Evolutionary conservation across 1,140 invertebrate species (phyloP).

Genomic region (Lerema accius): DNA sequence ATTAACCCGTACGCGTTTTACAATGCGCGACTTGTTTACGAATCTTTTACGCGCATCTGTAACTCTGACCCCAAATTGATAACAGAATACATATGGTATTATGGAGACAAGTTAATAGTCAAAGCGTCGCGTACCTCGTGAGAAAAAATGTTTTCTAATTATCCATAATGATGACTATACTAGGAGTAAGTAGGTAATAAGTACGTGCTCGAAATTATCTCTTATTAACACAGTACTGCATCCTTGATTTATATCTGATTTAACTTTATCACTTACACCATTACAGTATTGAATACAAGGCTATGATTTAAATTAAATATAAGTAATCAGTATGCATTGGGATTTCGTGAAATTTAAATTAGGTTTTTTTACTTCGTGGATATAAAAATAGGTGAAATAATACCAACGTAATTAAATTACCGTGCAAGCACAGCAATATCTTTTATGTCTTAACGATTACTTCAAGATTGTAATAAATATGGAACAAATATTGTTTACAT

Average conservation of each 20-base stretch:
- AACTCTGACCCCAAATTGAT: constrained; percentile 50
- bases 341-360: too few relatives aligned
- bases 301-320: too few relatives aligned
- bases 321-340: too few relatives aligned
- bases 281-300: too few relatives aligned
- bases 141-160: too few relatives aligned
- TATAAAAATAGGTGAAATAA: not conserved
- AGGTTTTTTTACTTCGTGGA: not conserved
- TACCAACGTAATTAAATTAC: not conserved
- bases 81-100: constrained; percentile 13
- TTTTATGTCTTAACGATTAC: constrained; percentile 22
- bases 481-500: constrained; percentile 34
- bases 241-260: too few relatives aligned
- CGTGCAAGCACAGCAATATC: not conserved
- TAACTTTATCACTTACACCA: too few relatives aligned
- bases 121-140: not conserved
- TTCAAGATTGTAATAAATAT: constrained; percentile 32
- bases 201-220: not conserved
- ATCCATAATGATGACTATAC: too few relatives aligned
- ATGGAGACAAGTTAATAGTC: not conserved
- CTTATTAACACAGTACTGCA: too few relatives aligned
- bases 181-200: too few relatives aligned
- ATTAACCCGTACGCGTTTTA: constrained; percentile 61
- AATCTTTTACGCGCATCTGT: constrained; percentile 38
- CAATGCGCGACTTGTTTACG: constrained; percentile 53